Evolutionary conservation across 92 coral and sea anemone species (phyloP), one percentile per base, ranked within the genome.

Genomic region (Palythoa grandiflora): DNA sequence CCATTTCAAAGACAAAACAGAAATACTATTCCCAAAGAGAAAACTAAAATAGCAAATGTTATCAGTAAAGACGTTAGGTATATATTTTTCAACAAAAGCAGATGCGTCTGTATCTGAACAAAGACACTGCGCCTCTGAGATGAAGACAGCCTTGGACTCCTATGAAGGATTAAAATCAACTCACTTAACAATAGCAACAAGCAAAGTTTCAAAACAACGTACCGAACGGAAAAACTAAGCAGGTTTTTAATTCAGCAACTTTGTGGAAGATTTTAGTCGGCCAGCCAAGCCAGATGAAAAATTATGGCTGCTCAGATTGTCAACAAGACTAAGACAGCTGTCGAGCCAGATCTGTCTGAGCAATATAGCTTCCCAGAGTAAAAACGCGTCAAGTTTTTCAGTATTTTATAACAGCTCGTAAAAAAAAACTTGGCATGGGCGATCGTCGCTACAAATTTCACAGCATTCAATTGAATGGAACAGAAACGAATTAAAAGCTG

Each of bases 321-420:
- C 72, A 36, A 10, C 3, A 38, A 71, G 48, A 6, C 9, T 36
- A 4, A 38, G 3, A 14, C 44, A 71, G 13, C 13, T 36, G 39
- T 9, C 16, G 50, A 36, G 40, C 17, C 47, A 71, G 37, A 14
- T 21, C 4, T 44, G 16, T 1, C 17, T 9, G 71, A 28, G 13
- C 71, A 28, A 14, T 61, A 21, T 21, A 55, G 71, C 59, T 81
- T 47, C 37, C 79, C 68, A 28, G 79, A 81, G 39, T 21, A 48
- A 40, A 75, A 86, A 5, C 68, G 77, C 17, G 65, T 77, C 7
- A 87, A 87, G 71, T 71, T 65, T 15, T 87, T 87, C 73, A 52
- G 77, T 53, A 66, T 63, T 15, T 21, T 38, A 39, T 9, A 2
- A 48, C 72, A 14, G 7, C 89, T 87, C 21, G 57, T 28, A 28